Evolutionary conservation across 2,888 invertebrate species (phyloP).

Genomic region (Saturnia pavonia): DNA sequence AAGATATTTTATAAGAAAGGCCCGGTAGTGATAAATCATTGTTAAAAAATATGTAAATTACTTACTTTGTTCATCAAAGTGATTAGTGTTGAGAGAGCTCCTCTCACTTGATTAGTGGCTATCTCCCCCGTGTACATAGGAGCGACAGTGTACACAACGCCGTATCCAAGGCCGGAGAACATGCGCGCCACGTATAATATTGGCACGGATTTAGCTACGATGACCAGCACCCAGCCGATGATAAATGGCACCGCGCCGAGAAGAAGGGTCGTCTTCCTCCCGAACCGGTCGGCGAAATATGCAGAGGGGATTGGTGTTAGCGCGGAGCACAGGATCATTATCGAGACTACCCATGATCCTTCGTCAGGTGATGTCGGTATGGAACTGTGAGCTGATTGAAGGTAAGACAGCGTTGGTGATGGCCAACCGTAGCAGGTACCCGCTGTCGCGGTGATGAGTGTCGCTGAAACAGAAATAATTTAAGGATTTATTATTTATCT

Average conservation of each 20-base stretch:
- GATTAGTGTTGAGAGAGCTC: constrained; percentile 83
- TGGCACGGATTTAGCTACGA: constrained; percentile 79
- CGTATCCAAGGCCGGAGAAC: constrained; percentile 84
- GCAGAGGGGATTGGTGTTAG: constrained; percentile 84
- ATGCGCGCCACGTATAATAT: constrained; percentile 82
- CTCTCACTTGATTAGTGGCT: constrained; percentile 82
- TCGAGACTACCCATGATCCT: constrained; percentile 84
- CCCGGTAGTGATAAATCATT: too few relatives aligned
- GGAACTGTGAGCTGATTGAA: constrained; percentile 66
- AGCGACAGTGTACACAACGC: constrained; percentile 82
- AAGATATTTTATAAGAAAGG: too few relatives aligned
- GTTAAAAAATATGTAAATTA: constrained; percentile 24
- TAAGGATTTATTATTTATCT: background rate
- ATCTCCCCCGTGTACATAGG: constrained; percentile 85
- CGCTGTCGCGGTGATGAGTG: constrained; percentile 78
- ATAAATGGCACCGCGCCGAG: constrained; percentile 83
- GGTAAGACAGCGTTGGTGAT: constrained; percentile 81
- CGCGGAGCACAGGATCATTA: constrained; percentile 84
- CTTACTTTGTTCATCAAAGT: constrained; percentile 81
- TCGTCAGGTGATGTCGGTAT: constrained; percentile 76
- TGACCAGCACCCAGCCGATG: constrained; percentile 84
- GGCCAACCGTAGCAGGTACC: constrained; percentile 83
- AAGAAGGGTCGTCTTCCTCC: constrained; percentile 85
- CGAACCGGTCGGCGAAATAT: constrained; percentile 83
- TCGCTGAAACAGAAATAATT: constrained; percentile 64